Evolutionary conservation across 35 echinoderm and acorn worm genomes (phyloP).

Genomic region (Holothuria glaberrima): DNA sequence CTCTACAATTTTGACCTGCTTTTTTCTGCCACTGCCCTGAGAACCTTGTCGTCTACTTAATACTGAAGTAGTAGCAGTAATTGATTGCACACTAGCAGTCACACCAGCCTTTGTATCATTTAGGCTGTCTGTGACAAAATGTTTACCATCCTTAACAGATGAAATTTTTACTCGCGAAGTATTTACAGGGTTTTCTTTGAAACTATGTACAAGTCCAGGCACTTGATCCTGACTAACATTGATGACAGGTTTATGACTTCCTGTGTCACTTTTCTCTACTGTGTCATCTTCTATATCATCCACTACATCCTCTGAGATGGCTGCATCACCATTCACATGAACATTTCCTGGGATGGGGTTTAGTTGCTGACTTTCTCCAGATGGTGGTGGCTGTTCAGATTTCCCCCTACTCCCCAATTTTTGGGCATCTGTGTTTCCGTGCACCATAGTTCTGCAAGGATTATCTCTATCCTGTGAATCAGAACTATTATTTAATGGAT

Average conservation of each 20-base stretch:
- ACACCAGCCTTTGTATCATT: slow-evolving; percentile 21
- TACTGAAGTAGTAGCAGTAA: slow-evolving; percentile 3
- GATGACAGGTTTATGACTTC: slow-evolving; percentile 56
- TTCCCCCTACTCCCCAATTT: slow-evolving; percentile 59
- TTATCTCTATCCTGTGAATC: slow-evolving; percentile 30
- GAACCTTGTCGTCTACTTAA: slow-evolving; percentile 19
- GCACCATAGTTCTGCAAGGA: slow-evolving; percentile 47
- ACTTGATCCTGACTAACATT: slow-evolving; percentile 55
- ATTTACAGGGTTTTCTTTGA: slow-evolving; percentile 56
- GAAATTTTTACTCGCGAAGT: slow-evolving; percentile 31
- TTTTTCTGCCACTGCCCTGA: slow-evolving; percentile 39
- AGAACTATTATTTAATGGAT: slow-evolving; percentile 19
- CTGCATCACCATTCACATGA: slow-evolving; percentile 45
- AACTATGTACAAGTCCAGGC: slow-evolving; percentile 56
- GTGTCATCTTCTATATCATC: slow-evolving; percentile 35
- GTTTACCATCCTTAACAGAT: slow-evolving; percentile 23
- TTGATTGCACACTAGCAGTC: slow-evolving; percentile 38
- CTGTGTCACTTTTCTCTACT: slow-evolving; percentile 33
- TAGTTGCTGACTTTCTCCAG: slow-evolving; percentile 31
- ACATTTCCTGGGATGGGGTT: slow-evolving; percentile 46
- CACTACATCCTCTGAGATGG: slow-evolving; percentile 23
- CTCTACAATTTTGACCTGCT: slow-evolving; percentile 24
- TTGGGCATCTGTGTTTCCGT: slow-evolving; percentile 58
- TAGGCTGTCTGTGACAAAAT: slow-evolving; percentile 22
- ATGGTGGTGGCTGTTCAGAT: slow-evolving; percentile 29